phyloP scores from a whole-genome alignment of 2,888 invertebrate genomes.

The Protophormia terraenovae region DNA sequence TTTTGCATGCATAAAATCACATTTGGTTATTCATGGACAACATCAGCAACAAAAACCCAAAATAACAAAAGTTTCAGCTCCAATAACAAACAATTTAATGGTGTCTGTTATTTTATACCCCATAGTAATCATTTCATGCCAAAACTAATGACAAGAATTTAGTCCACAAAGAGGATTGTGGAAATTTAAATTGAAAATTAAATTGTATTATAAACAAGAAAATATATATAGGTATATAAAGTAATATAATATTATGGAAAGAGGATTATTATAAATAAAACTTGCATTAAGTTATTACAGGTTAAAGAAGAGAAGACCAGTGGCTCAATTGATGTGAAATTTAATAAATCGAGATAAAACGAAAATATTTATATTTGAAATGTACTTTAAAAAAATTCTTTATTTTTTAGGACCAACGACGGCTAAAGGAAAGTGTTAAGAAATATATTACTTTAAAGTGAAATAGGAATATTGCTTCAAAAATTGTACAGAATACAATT shows the following conservation, averaged over 20 bases:
- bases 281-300: too few species aligned
- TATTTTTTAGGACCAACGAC: too few species aligned
- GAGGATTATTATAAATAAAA: background rate
- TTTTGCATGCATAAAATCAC: slow-evolving; percentile 57
- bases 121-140: slow-evolving; percentile 19
- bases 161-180: background rate
- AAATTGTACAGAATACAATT: too few species aligned
- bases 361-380: too few species aligned
- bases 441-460: too few species aligned
- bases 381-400: too few species aligned
- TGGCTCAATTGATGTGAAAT: too few species aligned
- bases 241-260: background rate
- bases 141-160: slow-evolving; percentile 25
- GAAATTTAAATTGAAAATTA: slow-evolving; percentile 19
- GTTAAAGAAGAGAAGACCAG: too few species aligned
- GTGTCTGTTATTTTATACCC: slow-evolving; percentile 11
- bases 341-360: too few species aligned
- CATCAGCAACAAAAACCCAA: background rate
- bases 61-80: background rate
- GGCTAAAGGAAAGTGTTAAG: too few species aligned
- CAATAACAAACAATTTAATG: background rate
- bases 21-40: slow-evolving; percentile 46
- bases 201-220: slow-evolving; percentile 2
- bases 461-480: too few species aligned
- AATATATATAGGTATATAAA: too few species aligned